A percentile compares a stretch with the other conserved stretches of the same genome.
Conservation (phyloP, 2,113 vertebrate species). For the human region DNA sequence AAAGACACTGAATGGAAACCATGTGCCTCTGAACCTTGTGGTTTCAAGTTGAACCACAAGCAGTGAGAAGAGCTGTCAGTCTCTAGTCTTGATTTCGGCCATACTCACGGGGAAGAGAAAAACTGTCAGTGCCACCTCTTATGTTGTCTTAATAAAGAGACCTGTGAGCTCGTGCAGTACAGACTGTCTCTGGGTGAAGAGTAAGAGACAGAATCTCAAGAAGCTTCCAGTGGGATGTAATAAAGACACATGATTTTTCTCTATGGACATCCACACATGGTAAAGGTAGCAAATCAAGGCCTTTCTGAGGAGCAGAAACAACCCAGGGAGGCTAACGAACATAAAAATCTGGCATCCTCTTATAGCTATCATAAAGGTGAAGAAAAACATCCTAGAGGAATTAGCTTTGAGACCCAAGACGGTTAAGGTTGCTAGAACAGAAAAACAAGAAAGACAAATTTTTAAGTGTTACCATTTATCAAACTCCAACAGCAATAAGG, state of each 20-base stretch:
- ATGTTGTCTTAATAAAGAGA: conserved; percentile 58
- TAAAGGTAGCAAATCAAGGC: not conserved
- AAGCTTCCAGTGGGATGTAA: not conserved
- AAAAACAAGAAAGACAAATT: conserved; percentile 55
- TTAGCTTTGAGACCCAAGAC: not conserved
- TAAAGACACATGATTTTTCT: not conserved
- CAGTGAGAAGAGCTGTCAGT: conserved; percentile 81
- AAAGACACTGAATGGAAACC: conserved; percentile 83
- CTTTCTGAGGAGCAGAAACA: not conserved
- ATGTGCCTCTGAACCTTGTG: conserved; percentile 84
- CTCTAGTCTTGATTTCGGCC: conserved; percentile 80
- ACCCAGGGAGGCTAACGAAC: not conserved
- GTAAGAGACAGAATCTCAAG: not conserved
- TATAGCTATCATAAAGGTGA: not conserved
- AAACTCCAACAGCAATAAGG: conserved; percentile 15
- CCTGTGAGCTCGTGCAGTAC: fast-evolving
- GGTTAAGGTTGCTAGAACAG: conserved; percentile 26
- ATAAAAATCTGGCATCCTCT: not conserved
- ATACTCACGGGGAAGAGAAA: conserved; percentile 50
- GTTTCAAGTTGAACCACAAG: conserved; percentile 83
- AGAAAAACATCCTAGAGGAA: conserved; percentile 56
- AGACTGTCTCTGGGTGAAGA: fast-evolving
- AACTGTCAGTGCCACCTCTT: conserved; percentile 58
- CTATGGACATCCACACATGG: not conserved
- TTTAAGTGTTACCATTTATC: conserved; percentile 32